phyloP scores from a whole-genome alignment of 2,113 vertebrate species.

The Corynorhinus townsendii region DNA sequence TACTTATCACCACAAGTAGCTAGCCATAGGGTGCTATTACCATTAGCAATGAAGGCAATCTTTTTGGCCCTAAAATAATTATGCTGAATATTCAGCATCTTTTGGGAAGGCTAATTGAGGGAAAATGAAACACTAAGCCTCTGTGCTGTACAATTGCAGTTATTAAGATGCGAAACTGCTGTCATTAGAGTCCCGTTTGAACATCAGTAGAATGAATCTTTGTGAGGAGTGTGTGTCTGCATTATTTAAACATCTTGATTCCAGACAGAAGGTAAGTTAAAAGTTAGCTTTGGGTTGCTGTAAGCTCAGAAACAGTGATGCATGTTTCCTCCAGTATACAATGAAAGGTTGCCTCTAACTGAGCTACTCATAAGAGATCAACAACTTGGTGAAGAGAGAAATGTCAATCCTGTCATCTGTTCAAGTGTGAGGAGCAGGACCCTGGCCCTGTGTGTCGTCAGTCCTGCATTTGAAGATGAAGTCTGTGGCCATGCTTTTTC shows the following conservation, averaged over 20 bases:
- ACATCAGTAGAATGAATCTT: slow-evolving; percentile 64
- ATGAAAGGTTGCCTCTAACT: slow-evolving; percentile 73
- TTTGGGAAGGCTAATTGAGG: slow-evolving; percentile 66
- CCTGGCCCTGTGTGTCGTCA: not conserved
- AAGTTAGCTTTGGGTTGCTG: slow-evolving; percentile 61
- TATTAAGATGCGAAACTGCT: slow-evolving; percentile 73
- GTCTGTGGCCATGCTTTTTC: slow-evolving; percentile 42
- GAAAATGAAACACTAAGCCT: slow-evolving; percentile 61
- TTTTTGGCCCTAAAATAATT: slow-evolving; percentile 68
- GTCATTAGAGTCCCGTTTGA: slow-evolving; percentile 57
- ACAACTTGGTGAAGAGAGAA: slow-evolving; percentile 76
- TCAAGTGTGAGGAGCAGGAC: slow-evolving; percentile 61
- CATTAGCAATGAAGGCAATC: slow-evolving; percentile 33
- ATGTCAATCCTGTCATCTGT: slow-evolving; percentile 74
- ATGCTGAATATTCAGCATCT: slow-evolving; percentile 66
- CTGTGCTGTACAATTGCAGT: slow-evolving; percentile 35
- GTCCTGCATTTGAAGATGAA: slow-evolving; percentile 53
- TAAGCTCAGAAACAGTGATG: slow-evolving; percentile 48
- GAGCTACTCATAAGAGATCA: slow-evolving; percentile 76
- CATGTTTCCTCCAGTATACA: slow-evolving; percentile 64
- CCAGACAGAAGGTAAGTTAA: slow-evolving; percentile 64
- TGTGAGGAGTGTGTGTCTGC: slow-evolving; percentile 56
- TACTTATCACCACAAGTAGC: slow-evolving; percentile 19
- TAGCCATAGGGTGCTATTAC: slow-evolving; percentile 39
- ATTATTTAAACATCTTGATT: slow-evolving; percentile 68